phyloP scores from a whole-genome alignment of 2,888 invertebrate species.

The Stenotaenia linearis region DNA sequence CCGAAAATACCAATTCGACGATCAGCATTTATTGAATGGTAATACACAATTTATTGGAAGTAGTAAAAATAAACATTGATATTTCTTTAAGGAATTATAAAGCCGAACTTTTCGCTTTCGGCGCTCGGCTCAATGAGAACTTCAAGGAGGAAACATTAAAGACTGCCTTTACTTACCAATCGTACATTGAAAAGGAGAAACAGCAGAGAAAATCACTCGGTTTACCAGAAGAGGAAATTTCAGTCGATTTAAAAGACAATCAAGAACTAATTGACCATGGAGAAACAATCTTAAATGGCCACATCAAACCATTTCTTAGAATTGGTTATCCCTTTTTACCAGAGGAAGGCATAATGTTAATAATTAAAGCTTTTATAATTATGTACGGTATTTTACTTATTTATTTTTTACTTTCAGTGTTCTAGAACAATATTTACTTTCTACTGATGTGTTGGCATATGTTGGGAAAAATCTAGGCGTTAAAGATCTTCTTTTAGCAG shows the following conservation, averaged over 20 bases:
- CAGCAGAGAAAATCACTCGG: constrained; percentile 62
- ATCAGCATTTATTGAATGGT: background rate
- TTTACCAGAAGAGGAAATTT: constrained; percentile 52
- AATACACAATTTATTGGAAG: background rate
- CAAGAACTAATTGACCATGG: constrained; percentile 57
- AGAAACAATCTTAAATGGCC: constrained; percentile 58
- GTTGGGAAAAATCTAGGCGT: constrained; percentile 71
- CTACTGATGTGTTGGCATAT: constrained; percentile 61
- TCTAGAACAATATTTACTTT: constrained; percentile 60
- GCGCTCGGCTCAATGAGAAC: constrained; percentile 73
- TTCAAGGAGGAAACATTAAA: constrained; percentile 65
- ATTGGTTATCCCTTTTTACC: constrained; percentile 67
- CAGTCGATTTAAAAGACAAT: constrained; percentile 62
- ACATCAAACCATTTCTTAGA: constrained; percentile 63
- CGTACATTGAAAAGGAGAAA: constrained; percentile 68
- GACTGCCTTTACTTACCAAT: constrained; percentile 71
- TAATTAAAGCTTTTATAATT: background rate
- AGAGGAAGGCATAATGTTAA: constrained; percentile 61
- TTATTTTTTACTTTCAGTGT: constrained; percentile 48
- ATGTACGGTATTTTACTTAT: background rate
- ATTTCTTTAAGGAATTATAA: constrained; percentile 67
- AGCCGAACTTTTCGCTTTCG: constrained; percentile 82
- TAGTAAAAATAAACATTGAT: background rate
- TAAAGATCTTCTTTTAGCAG: constrained; percentile 70
- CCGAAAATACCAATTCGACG: background rate